These are phyloP conservation scores for Edolisoma coerulescens DNA, from an alignment of 2,113 vertebrate genomes.

Conservation along the genomic window DNA sequence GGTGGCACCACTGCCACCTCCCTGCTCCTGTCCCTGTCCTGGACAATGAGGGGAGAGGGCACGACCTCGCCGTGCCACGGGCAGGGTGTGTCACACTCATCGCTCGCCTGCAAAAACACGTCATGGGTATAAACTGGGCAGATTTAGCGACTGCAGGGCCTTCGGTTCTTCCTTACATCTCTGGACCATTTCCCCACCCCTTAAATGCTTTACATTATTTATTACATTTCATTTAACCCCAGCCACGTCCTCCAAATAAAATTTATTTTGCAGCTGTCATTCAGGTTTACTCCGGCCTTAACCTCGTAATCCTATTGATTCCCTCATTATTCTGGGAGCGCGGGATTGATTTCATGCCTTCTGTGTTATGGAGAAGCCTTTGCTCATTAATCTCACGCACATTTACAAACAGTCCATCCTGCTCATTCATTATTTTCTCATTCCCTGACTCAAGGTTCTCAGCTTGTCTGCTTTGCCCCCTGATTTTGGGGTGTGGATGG, in stretches of 20 bases:
- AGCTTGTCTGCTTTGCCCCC: not conserved
- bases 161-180: slow-evolving; percentile 25
- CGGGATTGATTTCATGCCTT: slow-evolving; percentile 48
- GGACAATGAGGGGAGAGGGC: not conserved
- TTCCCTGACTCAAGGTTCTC: not conserved
- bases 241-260: slow-evolving; percentile 71
- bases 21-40: not conserved
- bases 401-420: not conserved
- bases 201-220: slow-evolving; percentile 67
- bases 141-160: not conserved
- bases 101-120: not conserved
- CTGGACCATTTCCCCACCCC: slow-evolving; percentile 29
- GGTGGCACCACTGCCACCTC: not conserved
- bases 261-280: slow-evolving; percentile 78
- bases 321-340: slow-evolving; percentile 62
- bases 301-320: slow-evolving; percentile 75
- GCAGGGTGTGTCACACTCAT: not conserved
- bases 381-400: slow-evolving; percentile 48
- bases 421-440: slow-evolving; percentile 42
- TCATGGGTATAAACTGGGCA: not conserved
- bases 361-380: slow-evolving; percentile 42
- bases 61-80: not conserved
- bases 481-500: not conserved
- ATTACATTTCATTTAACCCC: slow-evolving; percentile 74
- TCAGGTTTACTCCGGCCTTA: slow-evolving; percentile 71